Evolutionary conservation across 2,113 vertebrate genomes (phyloP), one percentile per base, ranked within the genome.

Genomic region (Ictalurus furcatus): DNA sequence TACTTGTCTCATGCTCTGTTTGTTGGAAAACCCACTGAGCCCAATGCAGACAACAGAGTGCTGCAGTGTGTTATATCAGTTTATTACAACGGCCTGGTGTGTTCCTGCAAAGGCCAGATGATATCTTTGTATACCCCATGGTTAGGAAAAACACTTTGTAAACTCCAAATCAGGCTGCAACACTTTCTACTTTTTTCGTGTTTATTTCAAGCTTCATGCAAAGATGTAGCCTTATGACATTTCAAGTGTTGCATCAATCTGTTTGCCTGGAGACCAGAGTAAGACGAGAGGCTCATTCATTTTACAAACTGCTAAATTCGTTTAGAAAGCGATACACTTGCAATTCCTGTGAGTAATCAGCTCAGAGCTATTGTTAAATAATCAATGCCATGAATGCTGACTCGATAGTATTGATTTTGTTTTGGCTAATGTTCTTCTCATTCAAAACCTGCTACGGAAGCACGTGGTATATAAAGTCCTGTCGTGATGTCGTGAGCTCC

Each of bases 261-360:
- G 85, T 85, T 85, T 85, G 73, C 80, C 79, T 73, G 81, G 88
- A 89, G 85, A 88, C 82, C 2, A 59, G 52, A 7, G 86, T 79
- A 89, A 89, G 86, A 88, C 40, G 86, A 88, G 86, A 87, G 71
- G 56, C 90, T 89, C 82, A 85, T 89, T 91, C 81, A 89, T 91
- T 88, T 89, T 91, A 79, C 88, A 85, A 81, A 21, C 74, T 69
- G 56, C 12, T 54, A 87, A 85, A 85, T 89, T 69, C 59, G 28
- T 87, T 89, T 89, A 84, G 87, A 90, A 89, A 6, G 58, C 73
- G 90, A 90, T 90, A 82, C 87, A 88, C 90, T 88, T 21, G n/a
- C 81, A 69, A 63, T 63, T 67, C 63, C 48, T 58, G 71, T 17
- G 69, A 82, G 87, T 63, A 83, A 87, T 87, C 52, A 17, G 85